phyloP scores from a whole-genome alignment of 1,140 invertebrate species.

The Zaprionus taronus region DNA sequence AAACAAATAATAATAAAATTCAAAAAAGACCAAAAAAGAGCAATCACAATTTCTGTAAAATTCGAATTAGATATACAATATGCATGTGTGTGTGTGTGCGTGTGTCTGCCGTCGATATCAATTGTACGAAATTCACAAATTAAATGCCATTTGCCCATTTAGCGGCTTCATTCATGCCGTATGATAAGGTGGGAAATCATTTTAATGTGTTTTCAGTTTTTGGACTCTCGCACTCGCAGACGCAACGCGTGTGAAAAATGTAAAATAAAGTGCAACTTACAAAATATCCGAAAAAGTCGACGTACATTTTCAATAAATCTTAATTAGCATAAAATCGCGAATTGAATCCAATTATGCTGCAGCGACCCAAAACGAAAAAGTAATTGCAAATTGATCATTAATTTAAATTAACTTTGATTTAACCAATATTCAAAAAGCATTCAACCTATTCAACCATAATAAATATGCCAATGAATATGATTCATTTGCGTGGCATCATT shows the following conservation, averaged over 20 bases:
- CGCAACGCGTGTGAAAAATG: constrained; percentile 28
- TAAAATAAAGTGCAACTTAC: not conserved
- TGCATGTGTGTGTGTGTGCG: constrained; percentile 8
- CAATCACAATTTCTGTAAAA: constrained; percentile 65
- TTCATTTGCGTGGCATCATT: constrained; percentile 20
- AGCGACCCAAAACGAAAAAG: constrained; percentile 25
- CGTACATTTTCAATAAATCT: constrained; percentile 58
- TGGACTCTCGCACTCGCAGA: constrained; percentile 26
- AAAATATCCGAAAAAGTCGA: not conserved
- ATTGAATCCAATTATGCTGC: constrained; percentile 47
- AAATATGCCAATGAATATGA: constrained; percentile 21
- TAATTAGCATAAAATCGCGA: constrained; percentile 51
- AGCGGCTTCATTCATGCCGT: constrained; percentile 72
- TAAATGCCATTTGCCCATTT: constrained; percentile 66
- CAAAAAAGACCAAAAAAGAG: constrained; percentile 41
- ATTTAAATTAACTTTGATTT: constrained; percentile 43
- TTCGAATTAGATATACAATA: constrained; percentile 45
- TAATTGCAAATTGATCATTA: constrained; percentile 40
- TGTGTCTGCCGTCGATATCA: constrained; percentile 62
- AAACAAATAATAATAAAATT: constrained; percentile 64
- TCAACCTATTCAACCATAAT: not conserved
- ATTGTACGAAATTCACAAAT: constrained; percentile 73
- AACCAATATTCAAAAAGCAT: not conserved
- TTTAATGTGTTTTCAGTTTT: constrained; percentile 71
- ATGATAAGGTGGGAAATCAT: constrained; percentile 69